Base-by-base conservation (phyloP, 1,140 invertebrate species). In the Mycetomoellerius zeteki region DNA sequence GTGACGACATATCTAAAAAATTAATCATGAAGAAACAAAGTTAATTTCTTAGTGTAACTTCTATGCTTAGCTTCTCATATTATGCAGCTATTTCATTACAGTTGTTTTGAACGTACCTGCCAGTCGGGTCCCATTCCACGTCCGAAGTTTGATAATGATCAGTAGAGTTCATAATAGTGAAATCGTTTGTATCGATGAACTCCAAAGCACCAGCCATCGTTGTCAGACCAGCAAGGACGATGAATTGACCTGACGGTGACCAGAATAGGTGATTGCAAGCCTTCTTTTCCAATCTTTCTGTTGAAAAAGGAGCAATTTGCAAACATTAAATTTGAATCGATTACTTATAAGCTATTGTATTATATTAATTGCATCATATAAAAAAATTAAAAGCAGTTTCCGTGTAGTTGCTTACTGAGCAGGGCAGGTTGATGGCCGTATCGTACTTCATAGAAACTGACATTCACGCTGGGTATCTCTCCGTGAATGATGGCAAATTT, bases 41-140 rank as follows among this genome's bases (percentile, higher is more conserved):
- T 71, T 56, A 30, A 43, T 24, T 43, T 72, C 0, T 54, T 24
- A 3, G 1, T 24, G 21, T n/a, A 27, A 27, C 0, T 19, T 54
- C 37, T 43, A 43, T 10, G 37, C 8, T 43, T 43, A 10, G 2
- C 8, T 43, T 43, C 37, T 43, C 8, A 43, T 12, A 43, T 43
- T 43, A 43, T 8, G 37, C 33, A 7, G 37, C 37, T 43, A 3
- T 43, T 43, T 43, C 37, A 43, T 43, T 7, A 33, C 33, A 43
- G 3, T 5, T 21, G 19, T 65, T 47, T 50, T 75, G 16, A 33
- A 33, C 27, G 0, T 91, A 95, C 92, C 99, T 96, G 21, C 99
- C 99, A 43, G 99, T 99, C 7, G 99, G 99, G 96, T 99, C 99
- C 99, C 99, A 99, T 95, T 99, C 99, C 3, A 99, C 98, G 92